Evolutionary conservation across 2,888 invertebrate genomes (phyloP), one percentile per base, ranked within the genome.

Genomic region (Macropis europaea): DNA sequence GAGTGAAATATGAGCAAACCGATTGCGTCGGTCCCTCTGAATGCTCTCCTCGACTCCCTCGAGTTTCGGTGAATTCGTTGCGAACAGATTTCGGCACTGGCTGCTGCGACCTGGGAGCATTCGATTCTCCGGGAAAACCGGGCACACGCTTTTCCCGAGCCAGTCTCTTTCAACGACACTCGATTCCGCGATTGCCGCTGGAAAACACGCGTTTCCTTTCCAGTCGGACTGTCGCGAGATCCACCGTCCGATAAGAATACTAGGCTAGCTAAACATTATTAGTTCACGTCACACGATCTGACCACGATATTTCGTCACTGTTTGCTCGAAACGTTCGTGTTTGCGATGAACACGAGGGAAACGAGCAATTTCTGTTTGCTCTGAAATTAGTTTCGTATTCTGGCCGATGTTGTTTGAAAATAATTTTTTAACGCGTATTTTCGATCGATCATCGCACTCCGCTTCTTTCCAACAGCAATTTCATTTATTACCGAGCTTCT

Each of bases 201-300:
- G 22, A 61, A 66, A 45, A 45, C 7, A 48, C 17, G 3, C 30
- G 28, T 43, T 36, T 24, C 30, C 36, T 15, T 13, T 22, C 36
- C 28, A 9, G 34, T 50, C 19, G 48, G 15, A n/a, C 9, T 50
- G 26, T 5, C 13, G 11, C 34, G 19, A 42, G 34, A 50, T 38
- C 2, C 6, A 9, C 13, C 3, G 15, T 2, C n/a, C 22, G 28
- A 66, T 62, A 45, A 66, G n/a, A 52, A 66, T 43, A 36, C 7
- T 13, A 3, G 24, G 30, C 43, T 52, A 13, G 50, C 15, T n/a
- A 28, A 43, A 57, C 13, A 28, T 52, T 50, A 62, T 62, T 61
- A 52, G 17, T 19, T 15, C n/a, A 17, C 22, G 22, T 43, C 22
- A n/a, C 32, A 4, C 7, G 9, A 42, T 32, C 17, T 24, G 19